Conservation (phyloP, 2,888 invertebrate genomes). For the Drosophila macrospina region DNA sequence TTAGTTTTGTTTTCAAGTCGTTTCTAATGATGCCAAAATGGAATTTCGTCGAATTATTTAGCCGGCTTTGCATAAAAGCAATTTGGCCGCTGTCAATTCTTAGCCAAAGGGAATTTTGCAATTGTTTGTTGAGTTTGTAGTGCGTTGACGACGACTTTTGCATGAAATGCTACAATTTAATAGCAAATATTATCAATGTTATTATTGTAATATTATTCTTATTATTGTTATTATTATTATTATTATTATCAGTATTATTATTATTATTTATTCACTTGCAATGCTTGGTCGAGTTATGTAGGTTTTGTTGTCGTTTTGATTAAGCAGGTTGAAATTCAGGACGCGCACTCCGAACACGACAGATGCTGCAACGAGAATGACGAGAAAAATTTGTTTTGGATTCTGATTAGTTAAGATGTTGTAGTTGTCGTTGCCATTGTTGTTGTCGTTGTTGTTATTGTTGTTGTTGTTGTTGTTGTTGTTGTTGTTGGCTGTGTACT, state of each 20-base stretch:
- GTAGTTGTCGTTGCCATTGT: slow-evolving; percentile 47
- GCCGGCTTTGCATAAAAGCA: slow-evolving; percentile 70
- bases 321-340: slow-evolving; percentile 53
- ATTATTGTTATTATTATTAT: slow-evolving; percentile 4
- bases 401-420: slow-evolving; percentile 59
- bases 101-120: slow-evolving; percentile 85
- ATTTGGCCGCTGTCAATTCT: slow-evolving; percentile 60
- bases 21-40: slow-evolving; percentile 71
- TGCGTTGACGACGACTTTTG: slow-evolving; percentile 55
- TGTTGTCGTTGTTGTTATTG: not conserved
- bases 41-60: slow-evolving; percentile 74
- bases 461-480: slow-evolving; percentile 52
- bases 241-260: slow-evolving; percentile 1
- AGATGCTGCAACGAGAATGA: slow-evolving; percentile 84
- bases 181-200: slow-evolving; percentile 8
- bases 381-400: slow-evolving; percentile 50
- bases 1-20: slow-evolving; percentile 27
- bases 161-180: slow-evolving; percentile 41
- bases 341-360: slow-evolving; percentile 77
- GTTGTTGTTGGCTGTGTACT: slow-evolving; percentile 5
- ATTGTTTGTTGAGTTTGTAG: slow-evolving; percentile 82
- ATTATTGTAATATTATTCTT: slow-evolving; percentile 9
- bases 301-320: slow-evolving; percentile 21
- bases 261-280: slow-evolving; percentile 28
- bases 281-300: slow-evolving; percentile 1